Percentiles rank a stretch among this genome's conserved stretches.
Conservation (phyloP, 2,113 vertebrate species). For the Otolemur garnettii region DNA sequence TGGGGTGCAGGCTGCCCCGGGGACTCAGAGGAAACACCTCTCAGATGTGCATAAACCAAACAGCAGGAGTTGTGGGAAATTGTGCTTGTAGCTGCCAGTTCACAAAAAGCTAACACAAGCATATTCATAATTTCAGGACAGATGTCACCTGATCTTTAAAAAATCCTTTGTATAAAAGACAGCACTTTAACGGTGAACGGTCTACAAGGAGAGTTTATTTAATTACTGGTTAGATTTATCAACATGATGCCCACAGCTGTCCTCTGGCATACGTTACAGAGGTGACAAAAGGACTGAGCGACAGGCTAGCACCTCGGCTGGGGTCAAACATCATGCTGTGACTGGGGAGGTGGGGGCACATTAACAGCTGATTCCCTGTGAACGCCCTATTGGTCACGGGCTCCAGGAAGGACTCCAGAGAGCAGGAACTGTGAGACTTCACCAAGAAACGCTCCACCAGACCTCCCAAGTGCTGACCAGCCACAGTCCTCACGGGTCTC, state of each 20-base stretch:
- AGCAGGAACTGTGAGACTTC: accelerated
- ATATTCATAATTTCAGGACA: not conserved
- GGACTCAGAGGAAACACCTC: not conserved
- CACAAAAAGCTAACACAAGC: no score
- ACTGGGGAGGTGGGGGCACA: accelerated
- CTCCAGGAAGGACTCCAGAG: not conserved
- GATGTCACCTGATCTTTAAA: not conserved
- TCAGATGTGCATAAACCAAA: not conserved
- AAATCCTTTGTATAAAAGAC: not conserved
- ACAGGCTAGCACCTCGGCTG: not conserved
- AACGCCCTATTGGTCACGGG: accelerated
- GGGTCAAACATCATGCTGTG: accelerated
- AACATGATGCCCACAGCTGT: not conserved
- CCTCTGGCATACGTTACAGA: not conserved
- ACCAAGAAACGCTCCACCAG: accelerated
- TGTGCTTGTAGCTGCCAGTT: accelerated
- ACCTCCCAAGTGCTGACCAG: not conserved
- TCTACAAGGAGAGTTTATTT: not conserved
- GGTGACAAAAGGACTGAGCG: not conserved
- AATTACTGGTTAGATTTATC: not conserved
- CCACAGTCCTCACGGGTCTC: accelerated
- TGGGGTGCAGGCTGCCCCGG: not conserved
- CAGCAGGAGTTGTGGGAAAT: accelerated
- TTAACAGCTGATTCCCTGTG: no score
- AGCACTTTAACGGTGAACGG: not conserved